A percentile compares a stretch with the other conserved stretches of the same genome.
phyloP scores from a whole-genome alignment of 2,797 vertebrate species.

The Lacerta bilineata region DNA sequence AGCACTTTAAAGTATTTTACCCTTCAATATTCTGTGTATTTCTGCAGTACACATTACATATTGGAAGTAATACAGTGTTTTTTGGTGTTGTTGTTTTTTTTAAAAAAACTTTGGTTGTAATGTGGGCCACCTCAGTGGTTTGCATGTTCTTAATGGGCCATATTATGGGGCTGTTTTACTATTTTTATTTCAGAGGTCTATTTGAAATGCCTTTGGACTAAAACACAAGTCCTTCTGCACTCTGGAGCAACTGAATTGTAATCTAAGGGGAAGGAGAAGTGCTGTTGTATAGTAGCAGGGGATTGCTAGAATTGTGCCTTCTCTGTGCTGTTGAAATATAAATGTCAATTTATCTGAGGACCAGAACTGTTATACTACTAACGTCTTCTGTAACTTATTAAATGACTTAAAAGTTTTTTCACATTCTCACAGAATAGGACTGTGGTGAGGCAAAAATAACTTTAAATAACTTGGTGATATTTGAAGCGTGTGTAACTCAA shows the following conservation, averaged over 20 bases:
- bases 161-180: not conserved
- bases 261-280: not conserved
- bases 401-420: slow-evolving; percentile 52
- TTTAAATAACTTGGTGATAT: slow-evolving; percentile 68
- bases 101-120: not conserved
- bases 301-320: not conserved
- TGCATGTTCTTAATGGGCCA: not conserved
- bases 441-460: slow-evolving; percentile 58
- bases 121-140: not conserved
- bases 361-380: slow-evolving; percentile 61
- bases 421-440: slow-evolving; percentile 52
- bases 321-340: not conserved
- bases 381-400: slow-evolving; percentile 65
- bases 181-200: not conserved
- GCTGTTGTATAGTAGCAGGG: not conserved
- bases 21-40: not conserved
- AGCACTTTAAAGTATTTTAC: slow-evolving; percentile 5
- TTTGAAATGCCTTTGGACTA: not conserved
- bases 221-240: slow-evolving; percentile 1
- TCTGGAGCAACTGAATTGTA: not conserved
- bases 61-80: not conserved
- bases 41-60: not conserved
- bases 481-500: slow-evolving; percentile 62
- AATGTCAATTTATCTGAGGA: not conserved
- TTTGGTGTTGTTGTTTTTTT: not conserved